Evolutionary conservation across 2,797 vertebrate genomes (phyloP), one percentile per base, ranked within the genome.

Genomic region (Tauraco hartlaubi): DNA sequence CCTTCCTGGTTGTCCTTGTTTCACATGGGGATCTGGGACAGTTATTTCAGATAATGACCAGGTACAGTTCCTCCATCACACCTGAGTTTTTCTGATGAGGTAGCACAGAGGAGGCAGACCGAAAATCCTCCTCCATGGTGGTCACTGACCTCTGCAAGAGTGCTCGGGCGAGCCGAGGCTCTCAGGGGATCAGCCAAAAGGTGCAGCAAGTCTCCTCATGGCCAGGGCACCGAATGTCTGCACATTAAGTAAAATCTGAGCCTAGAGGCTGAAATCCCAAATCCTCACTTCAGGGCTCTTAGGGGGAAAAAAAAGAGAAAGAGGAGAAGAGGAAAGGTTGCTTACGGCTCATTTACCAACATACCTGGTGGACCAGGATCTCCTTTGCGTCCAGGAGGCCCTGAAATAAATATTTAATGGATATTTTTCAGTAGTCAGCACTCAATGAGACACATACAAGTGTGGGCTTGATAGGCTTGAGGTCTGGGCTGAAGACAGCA

Each of bases 311-410:
- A 66, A 78, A 54, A 46, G 22, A 35, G 10, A 46, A 29, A 48
- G 16, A 39, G 7, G 9, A 33, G 72, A 67, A 66, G 46, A 39
- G 4, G 20, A 58, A 67, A 91, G 77, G 15, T 12, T 58, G 9
- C 19, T 76, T 25, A 59, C 4, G 1, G 23, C 35, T 55, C 19
- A 14, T 83, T 68, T 76, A 37, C 35, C 31, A 64, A 97, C 98
- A 12, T 95, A 98, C 98, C 98, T 95, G 95, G 97, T 54, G n/a
- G 21, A 6, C 98, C 98, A 75, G 6, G 95, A 72, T 97, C 95
- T 56, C 96, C 94, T 80, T 93, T 97, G 67, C 6, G 48, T 78
- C 66, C 55, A 64, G 96, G 82, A 73, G 72, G 88, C 48, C 96
- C 98, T 98, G 84, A 94, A 97, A 98, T 23, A 72, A 74, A 97